Base-by-base conservation (phyloP, 2,113 vertebrate species). In the Ascaphus truei region DNA sequence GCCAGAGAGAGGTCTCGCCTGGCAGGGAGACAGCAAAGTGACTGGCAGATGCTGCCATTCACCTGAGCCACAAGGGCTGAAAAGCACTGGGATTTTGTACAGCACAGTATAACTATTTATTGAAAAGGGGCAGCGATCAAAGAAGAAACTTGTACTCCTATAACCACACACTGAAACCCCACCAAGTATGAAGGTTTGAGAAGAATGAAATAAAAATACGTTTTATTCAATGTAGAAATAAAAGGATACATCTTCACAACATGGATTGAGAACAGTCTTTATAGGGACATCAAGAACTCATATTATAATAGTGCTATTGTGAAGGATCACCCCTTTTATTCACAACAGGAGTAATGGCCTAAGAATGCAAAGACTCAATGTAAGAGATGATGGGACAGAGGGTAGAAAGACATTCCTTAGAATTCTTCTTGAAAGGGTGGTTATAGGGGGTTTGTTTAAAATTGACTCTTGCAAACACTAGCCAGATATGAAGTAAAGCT, bases 1-100 rank as follows among this genome's bases (percentile, higher is more conserved):
- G 90, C 79, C 94, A 98, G 78, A 76, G 92, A 81, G 94, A 94
- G 78, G 74, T 91, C 34, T 94, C 94, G 7, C 92, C 95, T 0
- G 79, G 89, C 48, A 81, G 91, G 68, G 91, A 96, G 78, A 96
- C 94, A 39, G 93, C 96, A 11, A 98, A 99, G 86, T 98, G 92
- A 98, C 79, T 36, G 69, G 61, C 22, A 69, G 3, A 27, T 48
- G 71, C 68, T 16, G 75, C 58, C 13, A 73, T 58, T 69, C 9
- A 9, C 75, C 55, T 29, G 73, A 52, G 60, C 80, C 76, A 80
- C 77, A 81, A 77, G 83, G 82, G 83, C 56, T 81, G 80, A 64
- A 73, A 82, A 85, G 86, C 85, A 82, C 79, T 84, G 83, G 89
- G 85, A 85, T 76, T 81, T 77, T 90, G 90, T 91, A 91, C 90